Base-by-base conservation (phyloP, 2,888 invertebrate species). In the Abrostola tripartita region DNA sequence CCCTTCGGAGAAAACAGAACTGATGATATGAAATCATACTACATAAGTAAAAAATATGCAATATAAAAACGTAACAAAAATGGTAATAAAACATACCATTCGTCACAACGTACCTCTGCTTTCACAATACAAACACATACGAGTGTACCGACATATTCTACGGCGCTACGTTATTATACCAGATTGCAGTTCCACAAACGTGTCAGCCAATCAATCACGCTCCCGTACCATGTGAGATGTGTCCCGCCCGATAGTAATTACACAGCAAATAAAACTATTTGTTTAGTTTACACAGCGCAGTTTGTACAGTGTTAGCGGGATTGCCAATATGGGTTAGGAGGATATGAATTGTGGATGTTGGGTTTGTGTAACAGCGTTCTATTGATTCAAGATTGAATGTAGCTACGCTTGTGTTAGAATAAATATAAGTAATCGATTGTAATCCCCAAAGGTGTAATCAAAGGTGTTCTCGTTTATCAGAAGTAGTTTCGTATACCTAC, bases 131-230 rank as follows among this genome's bases (percentile, higher is more conserved):
- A 40, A 12, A 50, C 47, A 14, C 38, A 54, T 8, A 41, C 11
- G 35, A 6, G 8, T 14, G 41, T 51, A 37, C 61, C 57, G 52
- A 40, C 49, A 51, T 38, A 24, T 50, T 44, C 50, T 40, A 50
- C 50, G 51, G 62, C 44, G 49, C 24, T 69, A 49, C 49, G 52
- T 11, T 8, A 41, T 41, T 42, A 65, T 14, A 69, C 65, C 52
- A 72, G 74, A 72, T 73, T 66, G 66, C 59, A 70, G 61, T 60
- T 61, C 49, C 70, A 66, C 74, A 70, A 74, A 49, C 73, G 73
- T 67, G 74, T 74, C 71, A 71, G 60, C 57, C 75, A 73, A 73
- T 73, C 73, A 73, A 73, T 73, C 72, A 74, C 66, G 70, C 58
- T 56, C 65, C 70, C 56, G 66, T 61, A 53, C 55, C 66, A 50